Percentiles rank a stretch among this genome's conserved stretches.
phyloP scores from a whole-genome alignment of 2,113 vertebrate genomes.

The Ophiodon elongatus region DNA sequence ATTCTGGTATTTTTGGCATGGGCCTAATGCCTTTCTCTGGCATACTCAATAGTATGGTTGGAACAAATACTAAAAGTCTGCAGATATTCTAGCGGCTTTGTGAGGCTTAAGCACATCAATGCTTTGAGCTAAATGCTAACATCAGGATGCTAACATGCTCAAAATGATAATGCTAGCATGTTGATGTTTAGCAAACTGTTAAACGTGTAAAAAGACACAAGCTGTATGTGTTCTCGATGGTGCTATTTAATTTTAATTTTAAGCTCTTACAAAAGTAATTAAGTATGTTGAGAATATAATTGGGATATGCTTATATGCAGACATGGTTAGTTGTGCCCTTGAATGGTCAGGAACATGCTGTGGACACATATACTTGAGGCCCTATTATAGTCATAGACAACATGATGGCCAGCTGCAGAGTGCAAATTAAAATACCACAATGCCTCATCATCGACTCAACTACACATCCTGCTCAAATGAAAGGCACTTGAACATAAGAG shows the following conservation, averaged over 20 bases:
- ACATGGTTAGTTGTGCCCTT: slow-evolving; percentile 14
- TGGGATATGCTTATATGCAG: slow-evolving; percentile 28
- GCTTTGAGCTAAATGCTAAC: neutral
- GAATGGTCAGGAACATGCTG: slow-evolving; percentile 28
- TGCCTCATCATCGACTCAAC: slow-evolving; percentile 47
- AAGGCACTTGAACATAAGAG: slow-evolving; percentile 30
- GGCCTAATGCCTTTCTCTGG: neutral
- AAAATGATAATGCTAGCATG: neutral
- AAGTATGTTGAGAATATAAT: slow-evolving; percentile 3
- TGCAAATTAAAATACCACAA: slow-evolving; percentile 57
- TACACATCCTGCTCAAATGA: slow-evolving; percentile 36
- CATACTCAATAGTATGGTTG: neutral
- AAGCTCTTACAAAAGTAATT: neutral
- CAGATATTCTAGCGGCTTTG: neutral
- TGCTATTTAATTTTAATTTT: neutral
- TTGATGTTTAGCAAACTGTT: neutral
- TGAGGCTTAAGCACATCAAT: neutral
- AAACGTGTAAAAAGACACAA: neutral
- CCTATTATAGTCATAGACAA: slow-evolving; percentile 50
- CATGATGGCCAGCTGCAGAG: slow-evolving; percentile 31
- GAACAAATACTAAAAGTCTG: neutral
- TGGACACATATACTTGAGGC: slow-evolving; percentile 42
- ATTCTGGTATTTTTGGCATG: neutral
- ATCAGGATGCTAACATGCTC: neutral
- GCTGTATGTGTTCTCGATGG: neutral